Conservation (phyloP, 35 echinoderm and acorn worm genomes). For the Apostichopus californicus region DNA sequence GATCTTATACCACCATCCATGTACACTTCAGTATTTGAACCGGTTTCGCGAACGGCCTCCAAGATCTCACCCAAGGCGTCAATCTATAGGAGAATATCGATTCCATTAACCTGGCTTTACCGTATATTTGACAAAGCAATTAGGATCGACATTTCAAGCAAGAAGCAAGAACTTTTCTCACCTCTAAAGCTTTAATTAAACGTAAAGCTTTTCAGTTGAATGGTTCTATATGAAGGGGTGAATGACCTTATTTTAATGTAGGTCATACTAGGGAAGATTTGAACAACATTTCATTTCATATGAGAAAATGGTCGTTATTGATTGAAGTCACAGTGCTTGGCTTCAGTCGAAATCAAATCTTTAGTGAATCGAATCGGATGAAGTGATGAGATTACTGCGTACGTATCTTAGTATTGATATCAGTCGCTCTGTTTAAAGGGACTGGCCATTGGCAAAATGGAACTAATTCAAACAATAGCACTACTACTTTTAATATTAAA, state of each 20-base stretch:
- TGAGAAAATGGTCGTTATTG: background rate
- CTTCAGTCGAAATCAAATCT: too few relatives aligned
- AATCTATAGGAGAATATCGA: constrained; percentile 45
- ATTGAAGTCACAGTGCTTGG: background rate
- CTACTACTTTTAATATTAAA: too few relatives aligned
- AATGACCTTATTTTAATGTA: background rate
- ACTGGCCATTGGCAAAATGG: too few relatives aligned
- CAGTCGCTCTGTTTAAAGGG: too few relatives aligned
- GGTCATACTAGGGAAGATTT: background rate
- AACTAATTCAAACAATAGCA: too few relatives aligned
- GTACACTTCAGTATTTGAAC: constrained; percentile 53
- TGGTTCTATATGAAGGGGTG: background rate
- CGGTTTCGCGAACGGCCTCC: constrained; percentile 48
- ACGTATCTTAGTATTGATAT: too few relatives aligned
- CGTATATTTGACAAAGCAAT: background rate
- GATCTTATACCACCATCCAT: constrained; percentile 59
- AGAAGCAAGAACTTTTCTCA: too few relatives aligned
- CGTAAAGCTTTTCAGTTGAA: background rate
- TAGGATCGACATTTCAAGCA: background rate
- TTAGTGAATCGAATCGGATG: too few relatives aligned
- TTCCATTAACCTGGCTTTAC: background rate
- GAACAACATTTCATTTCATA: background rate
- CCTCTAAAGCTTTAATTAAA: background rate
- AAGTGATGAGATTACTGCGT: too few relatives aligned
- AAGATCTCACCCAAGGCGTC: constrained; percentile 52